Base-by-base conservation (phyloP, 2,797 vertebrate species). In the Buphagus erythrorhynchus region DNA sequence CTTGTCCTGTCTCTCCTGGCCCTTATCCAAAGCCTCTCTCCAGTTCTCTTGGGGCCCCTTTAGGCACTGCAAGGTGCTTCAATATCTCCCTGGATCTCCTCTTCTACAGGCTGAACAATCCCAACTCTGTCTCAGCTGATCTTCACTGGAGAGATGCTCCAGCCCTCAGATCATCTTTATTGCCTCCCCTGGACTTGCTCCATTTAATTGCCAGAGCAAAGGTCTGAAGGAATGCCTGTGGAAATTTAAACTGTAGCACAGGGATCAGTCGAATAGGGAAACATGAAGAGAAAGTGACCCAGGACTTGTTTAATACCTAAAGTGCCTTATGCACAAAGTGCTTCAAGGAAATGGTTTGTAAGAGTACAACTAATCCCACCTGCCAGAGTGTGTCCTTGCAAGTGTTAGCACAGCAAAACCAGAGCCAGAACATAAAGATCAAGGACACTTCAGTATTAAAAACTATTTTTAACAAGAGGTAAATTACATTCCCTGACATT, bases 301-400 rank as follows among this genome's bases (percentile, higher is more conserved):
- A 0, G 65, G 45, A 31, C 17, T 80, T 74, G 10, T 40, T 65
- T 79, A 84, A 81, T 65, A 45, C 15, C 13, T 13, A 19, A 43
- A 54, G 52, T 42, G 59, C 58, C 91, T 65, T 82, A 35, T 80
- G 46, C 31, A 91, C 35, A 28, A 65, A 63, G 29, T 67, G 25
- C 68, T 90, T 90, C 76, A 74, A 83, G 42, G 62, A 94, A 95
- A 90, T 29, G 6, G 19, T 85, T 86, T 91, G 58, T 62, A 72
- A 89, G 13, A 46, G 85, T 72, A 95, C 87, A 89, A 66, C 68
- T 94, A 91, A 92, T 93, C 57, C 75, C 86, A 68, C 15, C 72
- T 91, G 72, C 79, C 58, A 83, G 40, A 36, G 40, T 61, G 25
- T 66, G 94, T 74, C 79, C 66, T 72, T 90, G 66, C 54, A 83